phyloP scores from a whole-genome alignment of 2,888 invertebrate genomes.

The Uloborus plumipes region DNA sequence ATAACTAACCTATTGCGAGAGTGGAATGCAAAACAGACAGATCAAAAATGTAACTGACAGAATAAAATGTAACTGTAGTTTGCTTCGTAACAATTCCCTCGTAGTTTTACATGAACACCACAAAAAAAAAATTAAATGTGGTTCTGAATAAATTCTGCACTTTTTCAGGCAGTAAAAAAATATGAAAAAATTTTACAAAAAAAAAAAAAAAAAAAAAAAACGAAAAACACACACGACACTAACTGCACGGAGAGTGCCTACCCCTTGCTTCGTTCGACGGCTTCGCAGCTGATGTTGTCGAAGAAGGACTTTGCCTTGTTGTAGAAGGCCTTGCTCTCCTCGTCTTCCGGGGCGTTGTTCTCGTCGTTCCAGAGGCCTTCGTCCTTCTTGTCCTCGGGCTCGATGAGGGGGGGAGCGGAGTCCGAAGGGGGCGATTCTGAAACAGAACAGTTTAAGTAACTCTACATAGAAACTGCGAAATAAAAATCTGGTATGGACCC shows the following conservation, averaged over 20 bases:
- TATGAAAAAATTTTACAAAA: too few species aligned
- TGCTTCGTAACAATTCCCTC: too few species aligned
- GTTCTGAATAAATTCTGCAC: too few species aligned
- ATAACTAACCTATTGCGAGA: too few species aligned
- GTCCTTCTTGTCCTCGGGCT: constrained; percentile 80
- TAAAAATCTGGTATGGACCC: too few species aligned
- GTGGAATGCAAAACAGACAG: too few species aligned
- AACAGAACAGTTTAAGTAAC: constrained; percentile 26
- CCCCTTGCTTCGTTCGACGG: constrained; percentile 87
- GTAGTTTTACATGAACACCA: too few species aligned
- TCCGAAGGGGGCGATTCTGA: constrained; percentile 42
- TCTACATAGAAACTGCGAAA: too few species aligned
- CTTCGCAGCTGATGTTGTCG: constrained; percentile 98
- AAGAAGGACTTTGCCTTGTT: constrained; percentile 98
- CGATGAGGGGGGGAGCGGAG: constrained; percentile 74
- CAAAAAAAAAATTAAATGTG: too few species aligned
- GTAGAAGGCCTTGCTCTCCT: constrained; percentile 81
- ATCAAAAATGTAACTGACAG: too few species aligned
- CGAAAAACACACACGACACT: not conserved
- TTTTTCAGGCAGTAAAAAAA: too few species aligned
- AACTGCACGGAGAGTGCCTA: constrained; percentile 69
- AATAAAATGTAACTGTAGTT: too few species aligned
- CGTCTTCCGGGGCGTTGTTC: constrained; percentile 83
- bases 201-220: not conserved
- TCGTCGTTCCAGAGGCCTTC: constrained; percentile 81